Base-by-base conservation (phyloP, 2,797 vertebrate genomes). In the Nasua narica region DNA sequence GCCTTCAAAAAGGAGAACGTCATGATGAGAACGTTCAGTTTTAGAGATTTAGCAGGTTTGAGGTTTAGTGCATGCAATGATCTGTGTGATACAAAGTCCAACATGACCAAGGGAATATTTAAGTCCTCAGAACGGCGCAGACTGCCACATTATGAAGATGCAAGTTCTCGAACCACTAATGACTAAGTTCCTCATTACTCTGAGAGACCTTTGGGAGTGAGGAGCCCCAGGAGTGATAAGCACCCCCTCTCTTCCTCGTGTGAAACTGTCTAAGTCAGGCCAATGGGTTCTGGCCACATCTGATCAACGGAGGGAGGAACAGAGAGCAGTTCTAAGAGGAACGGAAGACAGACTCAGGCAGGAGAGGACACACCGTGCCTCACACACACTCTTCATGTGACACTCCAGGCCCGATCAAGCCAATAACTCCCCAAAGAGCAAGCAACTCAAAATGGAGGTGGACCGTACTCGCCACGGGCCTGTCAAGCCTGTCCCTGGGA, bases 401-500 rank as follows among this genome's bases (percentile, higher is more conserved):
- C 7, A 3, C 35, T 74, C 29, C 18, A 56, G 50, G 69, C 15
- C 46, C 25, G 69, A 77, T 29, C 35, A 52, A 82, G 83, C 40
- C 27, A 2, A 25, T 23, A 46, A 43, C 14, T 60, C 52, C 69
- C 70, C 84, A 4, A 11, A 65, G 46, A 91, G 23, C n/a, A 29
- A 29, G 69, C 4, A 7, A 52, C 56, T 62, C 54, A 83, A 27
- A 79, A 54, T 27, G 11, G 27, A 78, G 0, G 18, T 27, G 10
- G 46, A 52, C 1, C 27, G 2, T 15, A 12, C 13, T 62, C 46
- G 56, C 19, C 35, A 56, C 0, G 1, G 54, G 29, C 46, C 15
- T 11, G 35, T 10, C 69, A 93, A 67, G 76, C 43, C 60, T 91
- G 48, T 27, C 77, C 54, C 37, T 70, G n/a, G 10, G 62, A 46